These are phyloP conservation scores for Dichetophora obliterata DNA, from an alignment of 2,888 invertebrate genomes.

Conservation along the genomic window DNA sequence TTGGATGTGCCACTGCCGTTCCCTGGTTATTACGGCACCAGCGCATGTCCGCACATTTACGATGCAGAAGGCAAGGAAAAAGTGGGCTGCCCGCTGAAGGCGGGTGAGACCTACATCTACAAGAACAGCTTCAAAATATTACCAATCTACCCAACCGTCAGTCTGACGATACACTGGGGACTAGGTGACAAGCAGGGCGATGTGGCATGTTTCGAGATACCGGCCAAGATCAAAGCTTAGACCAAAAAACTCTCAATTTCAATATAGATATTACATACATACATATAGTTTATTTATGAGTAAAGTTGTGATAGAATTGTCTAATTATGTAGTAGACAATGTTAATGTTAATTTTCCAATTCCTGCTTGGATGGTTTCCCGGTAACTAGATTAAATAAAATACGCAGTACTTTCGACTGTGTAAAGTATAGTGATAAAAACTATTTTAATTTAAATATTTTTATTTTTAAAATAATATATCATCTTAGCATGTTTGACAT, in stretches of 20 bases:
- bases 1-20: conserved; percentile 79
- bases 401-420: background rate
- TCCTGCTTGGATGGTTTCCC: background rate
- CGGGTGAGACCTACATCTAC: conserved; percentile 78
- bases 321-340: too few relatives aligned
- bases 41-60: conserved; percentile 77
- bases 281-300: background rate
- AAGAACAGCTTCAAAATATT: conserved; percentile 75
- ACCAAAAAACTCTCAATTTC: background rate
- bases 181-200: conserved; percentile 71
- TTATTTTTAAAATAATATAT: background rate
- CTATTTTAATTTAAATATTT: background rate
- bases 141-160: conserved; percentile 71
- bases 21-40: conserved; percentile 80
- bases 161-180: conserved; percentile 77
- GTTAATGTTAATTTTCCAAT: too few relatives aligned
- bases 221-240: conserved; percentile 74
- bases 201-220: conserved; percentile 78
- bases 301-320: too few relatives aligned
- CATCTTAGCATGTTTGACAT: background rate
- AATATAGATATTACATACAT: background rate
- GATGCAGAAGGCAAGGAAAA: conserved; percentile 74
- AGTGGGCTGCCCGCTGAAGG: conserved; percentile 78
- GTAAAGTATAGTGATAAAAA: too few relatives aligned
- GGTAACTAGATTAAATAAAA: background rate